Percentiles rank a stretch among this genome's conserved stretches.
Conservation (phyloP, 2,113 vertebrate species). For the Siphamia tubifer region DNA sequence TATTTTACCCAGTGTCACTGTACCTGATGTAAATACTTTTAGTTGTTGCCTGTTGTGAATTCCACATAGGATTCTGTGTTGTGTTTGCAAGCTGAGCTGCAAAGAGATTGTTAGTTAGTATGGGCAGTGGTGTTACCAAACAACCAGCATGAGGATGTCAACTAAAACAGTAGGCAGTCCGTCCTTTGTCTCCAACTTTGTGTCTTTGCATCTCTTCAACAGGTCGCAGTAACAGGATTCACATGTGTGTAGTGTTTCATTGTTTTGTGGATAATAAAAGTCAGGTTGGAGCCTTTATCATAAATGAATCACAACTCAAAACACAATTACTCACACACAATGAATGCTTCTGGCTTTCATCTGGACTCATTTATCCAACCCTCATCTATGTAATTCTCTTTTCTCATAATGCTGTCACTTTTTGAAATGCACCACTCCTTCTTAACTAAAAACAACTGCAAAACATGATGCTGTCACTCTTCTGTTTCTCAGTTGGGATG, state of each 20-base stretch:
- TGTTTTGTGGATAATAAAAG: conserved; percentile 31
- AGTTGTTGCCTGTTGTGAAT: not conserved
- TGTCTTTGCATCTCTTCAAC: too few species aligned
- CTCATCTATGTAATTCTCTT: too few species aligned
- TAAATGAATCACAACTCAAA: conserved; percentile 24
- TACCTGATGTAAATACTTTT: conserved; percentile 16
- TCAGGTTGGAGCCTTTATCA: not conserved
- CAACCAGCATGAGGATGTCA: not conserved
- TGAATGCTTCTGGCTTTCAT: conserved; percentile 35
- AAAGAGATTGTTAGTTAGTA: conserved; percentile 24
- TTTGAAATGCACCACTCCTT: too few species aligned
- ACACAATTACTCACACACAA: too few species aligned
- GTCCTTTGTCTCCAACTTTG: conserved; percentile 3
- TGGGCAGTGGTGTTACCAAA: conserved; percentile 16
- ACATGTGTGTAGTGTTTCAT: not conserved
- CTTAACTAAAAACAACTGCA: too few species aligned
- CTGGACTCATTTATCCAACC: conserved; percentile 40
- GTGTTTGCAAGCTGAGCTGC: conserved; percentile 24
- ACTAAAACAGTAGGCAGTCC: not conserved
- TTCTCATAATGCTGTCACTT: too few species aligned
- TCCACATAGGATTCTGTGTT: not conserved
- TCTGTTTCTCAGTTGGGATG: too few species aligned
- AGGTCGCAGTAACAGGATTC: not conserved
- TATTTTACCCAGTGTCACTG: too few species aligned
- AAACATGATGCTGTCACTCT: too few species aligned